A percentile compares a stretch with the other conserved stretches of the same genome.
Conservation (phyloP, 2,113 vertebrate genomes). For the Sylvietta virens region DNA sequence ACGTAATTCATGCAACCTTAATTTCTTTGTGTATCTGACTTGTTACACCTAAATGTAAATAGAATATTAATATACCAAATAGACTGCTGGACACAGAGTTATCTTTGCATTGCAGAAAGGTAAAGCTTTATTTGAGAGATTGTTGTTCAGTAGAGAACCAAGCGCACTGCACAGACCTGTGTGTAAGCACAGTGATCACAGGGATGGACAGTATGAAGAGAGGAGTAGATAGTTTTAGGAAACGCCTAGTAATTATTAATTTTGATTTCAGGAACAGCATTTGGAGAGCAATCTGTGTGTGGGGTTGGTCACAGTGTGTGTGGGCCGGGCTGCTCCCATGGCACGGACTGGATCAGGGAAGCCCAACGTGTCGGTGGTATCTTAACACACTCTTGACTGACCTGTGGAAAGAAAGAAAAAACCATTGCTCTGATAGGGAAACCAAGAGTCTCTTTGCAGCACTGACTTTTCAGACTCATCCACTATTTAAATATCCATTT, state of each 20-base stretch:
- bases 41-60: not conserved
- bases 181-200: not conserved
- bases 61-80: not conserved
- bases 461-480: not conserved
- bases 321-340: fast-evolving
- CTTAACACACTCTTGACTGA: constrained; percentile 36
- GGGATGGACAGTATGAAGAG: not conserved
- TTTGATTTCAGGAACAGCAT: fast-evolving
- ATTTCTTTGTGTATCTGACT: not conserved
- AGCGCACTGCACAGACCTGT: not conserved
- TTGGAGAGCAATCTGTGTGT: fast-evolving
- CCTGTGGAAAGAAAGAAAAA: not conserved
- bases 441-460: not conserved
- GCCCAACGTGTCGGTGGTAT: fast-evolving
- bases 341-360: not conserved
- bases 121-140: constrained; percentile 13
- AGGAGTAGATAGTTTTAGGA: not conserved
- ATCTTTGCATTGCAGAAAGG: constrained; percentile 30
- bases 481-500: not conserved
- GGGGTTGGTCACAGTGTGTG: fast-evolving
- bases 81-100: not conserved
- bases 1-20: not conserved
- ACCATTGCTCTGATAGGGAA: not conserved
- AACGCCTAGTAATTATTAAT: not conserved
- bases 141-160: not conserved